These are phyloP conservation scores for Dryococelus australis DNA, from an alignment of 2,888 invertebrate genomes.

Conservation along the genomic window DNA sequence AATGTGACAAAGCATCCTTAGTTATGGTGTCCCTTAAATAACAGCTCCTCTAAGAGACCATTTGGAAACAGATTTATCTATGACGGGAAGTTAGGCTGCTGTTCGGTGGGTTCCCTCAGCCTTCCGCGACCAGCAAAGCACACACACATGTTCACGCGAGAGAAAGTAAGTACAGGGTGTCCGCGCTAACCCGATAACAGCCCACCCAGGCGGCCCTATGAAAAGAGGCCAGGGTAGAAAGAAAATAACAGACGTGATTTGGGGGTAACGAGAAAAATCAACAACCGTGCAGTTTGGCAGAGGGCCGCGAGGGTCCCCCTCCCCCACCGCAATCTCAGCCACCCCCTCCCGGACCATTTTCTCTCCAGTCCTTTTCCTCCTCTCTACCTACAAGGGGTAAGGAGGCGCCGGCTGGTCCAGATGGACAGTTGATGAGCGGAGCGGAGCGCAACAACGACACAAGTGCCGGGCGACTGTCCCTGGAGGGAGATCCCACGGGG, in stretches of 20 bases:
- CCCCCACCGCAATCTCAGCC: not conserved
- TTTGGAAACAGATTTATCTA: too few relatives aligned
- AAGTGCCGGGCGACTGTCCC: not conserved
- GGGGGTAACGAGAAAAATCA: slow-evolving; percentile 7
- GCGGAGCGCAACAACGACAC: not conserved
- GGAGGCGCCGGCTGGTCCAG: not conserved
- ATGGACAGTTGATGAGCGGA: not conserved
- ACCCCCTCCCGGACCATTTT: not conserved
- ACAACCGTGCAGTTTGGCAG: slow-evolving; percentile 2
- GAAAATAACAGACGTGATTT: slow-evolving; percentile 16
- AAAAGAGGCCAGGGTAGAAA: not conserved
- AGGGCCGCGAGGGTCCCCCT: not conserved
- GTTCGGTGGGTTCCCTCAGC: too few relatives aligned
- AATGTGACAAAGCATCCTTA: too few relatives aligned
- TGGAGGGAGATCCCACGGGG: too few relatives aligned
- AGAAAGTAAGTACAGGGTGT: not conserved
- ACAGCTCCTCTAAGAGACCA: too few relatives aligned
- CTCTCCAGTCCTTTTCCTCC: not conserved
- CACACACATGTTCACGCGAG: not conserved
- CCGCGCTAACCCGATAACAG: not conserved
- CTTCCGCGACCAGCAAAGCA: too few relatives aligned
- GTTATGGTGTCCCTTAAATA: too few relatives aligned
- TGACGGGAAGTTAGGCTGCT: too few relatives aligned
- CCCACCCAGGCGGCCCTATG: not conserved
- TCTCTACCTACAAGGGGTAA: not conserved